These are phyloP conservation scores for Aradophagus sp. DNA, from an alignment of 1,140 invertebrate species.

Conservation along the genomic window DNA sequence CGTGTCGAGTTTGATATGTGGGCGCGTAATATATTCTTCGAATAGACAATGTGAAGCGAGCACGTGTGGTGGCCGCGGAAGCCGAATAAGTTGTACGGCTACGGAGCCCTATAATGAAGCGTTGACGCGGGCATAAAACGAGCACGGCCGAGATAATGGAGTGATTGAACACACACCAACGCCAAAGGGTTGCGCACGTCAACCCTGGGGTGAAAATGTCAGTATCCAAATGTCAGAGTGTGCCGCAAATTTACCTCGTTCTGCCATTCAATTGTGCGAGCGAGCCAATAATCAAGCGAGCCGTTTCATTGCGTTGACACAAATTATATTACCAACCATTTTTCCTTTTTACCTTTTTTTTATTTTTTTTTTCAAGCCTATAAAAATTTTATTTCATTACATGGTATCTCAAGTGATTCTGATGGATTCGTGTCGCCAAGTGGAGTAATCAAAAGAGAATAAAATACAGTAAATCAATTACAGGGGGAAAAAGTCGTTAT, in stretches of 20 bases:
- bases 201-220: conserved; percentile 72
- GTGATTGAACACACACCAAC: conserved; percentile 70
- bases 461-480: too few relatives aligned
- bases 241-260: conserved; percentile 48
- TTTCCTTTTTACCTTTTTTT: too few relatives aligned
- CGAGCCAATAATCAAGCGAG: too few relatives aligned
- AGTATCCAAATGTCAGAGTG: conserved; percentile 67
- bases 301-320: too few relatives aligned
- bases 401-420: too few relatives aligned
- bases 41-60: conserved; percentile 70
- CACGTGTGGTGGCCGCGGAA: conserved; percentile 68
- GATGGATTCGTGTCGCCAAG: too few relatives aligned
- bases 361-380: too few relatives aligned
- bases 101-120: conserved; percentile 71
- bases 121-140: conserved; percentile 73
- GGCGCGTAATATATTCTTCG: conserved; percentile 72
- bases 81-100: conserved; percentile 66
- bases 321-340: too few relatives aligned
- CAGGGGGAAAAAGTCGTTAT: too few relatives aligned
- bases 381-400: too few relatives aligned
- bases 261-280: conserved; percentile 1
- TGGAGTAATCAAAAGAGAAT: too few relatives aligned
- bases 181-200: conserved; percentile 70
- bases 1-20: conserved; percentile 57
- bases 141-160: conserved; percentile 70